These are phyloP conservation scores for Sinosuthora webbiana DNA, from an alignment of 2,113 vertebrate genomes.

Conservation along the genomic window DNA sequence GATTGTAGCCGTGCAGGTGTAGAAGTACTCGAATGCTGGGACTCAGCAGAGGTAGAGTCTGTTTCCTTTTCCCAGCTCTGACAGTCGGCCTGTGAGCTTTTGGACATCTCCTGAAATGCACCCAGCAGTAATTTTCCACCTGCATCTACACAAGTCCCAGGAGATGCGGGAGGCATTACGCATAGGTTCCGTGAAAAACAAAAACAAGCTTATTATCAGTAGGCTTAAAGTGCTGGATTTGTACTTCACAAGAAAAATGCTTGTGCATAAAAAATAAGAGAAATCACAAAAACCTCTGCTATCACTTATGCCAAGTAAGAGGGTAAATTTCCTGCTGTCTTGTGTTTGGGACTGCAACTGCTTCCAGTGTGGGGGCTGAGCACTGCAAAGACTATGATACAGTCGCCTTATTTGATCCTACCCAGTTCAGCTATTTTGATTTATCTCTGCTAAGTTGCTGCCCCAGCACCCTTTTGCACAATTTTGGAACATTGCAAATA, in stretches of 20 bases:
- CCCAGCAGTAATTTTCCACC: slow-evolving; percentile 53
- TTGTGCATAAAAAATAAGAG: neutral
- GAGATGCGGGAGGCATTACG: slow-evolving; percentile 1
- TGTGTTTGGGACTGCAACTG: neutral
- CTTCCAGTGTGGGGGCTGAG: neutral
- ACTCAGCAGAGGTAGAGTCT: neutral
- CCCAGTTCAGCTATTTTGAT: neutral
- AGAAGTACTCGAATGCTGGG: neutral
- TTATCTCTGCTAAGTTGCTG: neutral
- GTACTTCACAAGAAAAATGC: neutral
- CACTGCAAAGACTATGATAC: neutral
- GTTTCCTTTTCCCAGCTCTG: neutral
- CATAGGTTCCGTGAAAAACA: neutral
- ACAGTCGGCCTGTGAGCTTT: neutral
- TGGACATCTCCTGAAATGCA: neutral
- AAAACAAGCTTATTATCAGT: slow-evolving; percentile 7
- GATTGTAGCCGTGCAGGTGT: neutral
- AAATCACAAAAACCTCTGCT: neutral
- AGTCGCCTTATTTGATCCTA: neutral
- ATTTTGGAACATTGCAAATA: neutral
- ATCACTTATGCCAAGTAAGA: neutral
- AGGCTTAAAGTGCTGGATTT: neutral
- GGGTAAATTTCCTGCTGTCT: neutral
- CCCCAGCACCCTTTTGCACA: neutral
- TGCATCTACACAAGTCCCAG: slow-evolving; percentile 3